Evolutionary conservation across 2,888 invertebrate species (phyloP).

Genomic region (Tinea pellionella): DNA sequence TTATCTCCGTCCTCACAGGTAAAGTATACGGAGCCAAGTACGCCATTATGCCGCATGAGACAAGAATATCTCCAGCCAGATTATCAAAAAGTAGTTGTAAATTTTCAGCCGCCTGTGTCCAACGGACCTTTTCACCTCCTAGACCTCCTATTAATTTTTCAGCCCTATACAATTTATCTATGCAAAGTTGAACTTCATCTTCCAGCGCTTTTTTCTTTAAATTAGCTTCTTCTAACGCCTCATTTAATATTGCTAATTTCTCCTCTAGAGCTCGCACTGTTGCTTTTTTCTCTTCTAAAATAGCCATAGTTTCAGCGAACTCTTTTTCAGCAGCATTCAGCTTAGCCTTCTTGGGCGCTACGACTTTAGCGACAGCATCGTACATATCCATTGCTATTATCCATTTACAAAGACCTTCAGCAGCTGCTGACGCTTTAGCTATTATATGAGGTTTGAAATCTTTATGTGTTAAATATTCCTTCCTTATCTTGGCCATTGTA

Average conservation of each 20-base stretch:
- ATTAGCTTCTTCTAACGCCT: constrained; percentile 74
- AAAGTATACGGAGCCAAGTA: constrained; percentile 89
- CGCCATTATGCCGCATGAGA: constrained; percentile 89
- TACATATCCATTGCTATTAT: constrained; percentile 91
- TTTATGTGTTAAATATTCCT: constrained; percentile 79
- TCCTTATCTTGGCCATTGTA: constrained; percentile 79
- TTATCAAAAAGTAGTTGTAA: constrained; percentile 82
- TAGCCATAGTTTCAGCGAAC: constrained; percentile 84
- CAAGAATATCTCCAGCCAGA: constrained; percentile 88
- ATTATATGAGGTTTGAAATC: constrained; percentile 84
- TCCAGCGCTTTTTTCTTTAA: constrained; percentile 75
- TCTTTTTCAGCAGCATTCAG: constrained; percentile 83
- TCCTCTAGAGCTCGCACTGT: constrained; percentile 82
- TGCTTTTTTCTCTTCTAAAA: constrained; percentile 85
- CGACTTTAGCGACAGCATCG: constrained; percentile 84
- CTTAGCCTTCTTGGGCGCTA: constrained; percentile 88
- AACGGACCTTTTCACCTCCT: constrained; percentile 89
- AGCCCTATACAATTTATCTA: constrained; percentile 85
- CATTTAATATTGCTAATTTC: constrained; percentile 77
- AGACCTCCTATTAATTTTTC: constrained; percentile 89
- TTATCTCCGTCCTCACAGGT: constrained; percentile 69
- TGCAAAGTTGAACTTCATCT: constrained; percentile 82
- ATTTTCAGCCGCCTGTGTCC: constrained; percentile 81
- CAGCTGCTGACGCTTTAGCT: constrained; percentile 92
- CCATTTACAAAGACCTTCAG: constrained; percentile 93